Evolutionary conservation across 2,113 vertebrate species (phyloP).

Genomic region (Zootoca vivipara): DNA sequence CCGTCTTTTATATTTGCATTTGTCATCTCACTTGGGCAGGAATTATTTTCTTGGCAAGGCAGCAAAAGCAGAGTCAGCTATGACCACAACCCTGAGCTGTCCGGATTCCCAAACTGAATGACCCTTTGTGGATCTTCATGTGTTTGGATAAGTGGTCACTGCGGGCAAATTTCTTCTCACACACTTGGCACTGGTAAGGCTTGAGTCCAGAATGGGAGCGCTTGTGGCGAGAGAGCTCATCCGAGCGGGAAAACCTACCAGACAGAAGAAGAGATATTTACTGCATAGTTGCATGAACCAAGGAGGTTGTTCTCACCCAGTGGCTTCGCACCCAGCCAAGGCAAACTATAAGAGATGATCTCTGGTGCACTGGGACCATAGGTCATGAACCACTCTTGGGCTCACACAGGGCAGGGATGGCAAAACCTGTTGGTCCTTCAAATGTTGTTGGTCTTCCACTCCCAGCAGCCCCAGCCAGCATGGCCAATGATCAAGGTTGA

Average conservation of each 20-base stretch:
- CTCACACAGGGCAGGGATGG: not conserved
- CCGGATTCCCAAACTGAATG: conserved; percentile 74
- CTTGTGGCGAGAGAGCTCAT: conserved; percentile 87
- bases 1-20: rapidly evolving
- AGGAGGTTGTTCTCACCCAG: not conserved
- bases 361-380: not conserved
- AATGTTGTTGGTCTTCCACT: not conserved
- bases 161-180: conserved; percentile 87
- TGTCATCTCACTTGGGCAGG: not conserved
- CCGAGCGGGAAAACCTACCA: conserved; percentile 85
- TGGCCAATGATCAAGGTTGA: not conserved
- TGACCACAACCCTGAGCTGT: conserved; percentile 61
- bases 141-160: conserved; percentile 90
- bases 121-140: conserved; percentile 84
- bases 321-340: not conserved
- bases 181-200: conserved; percentile 84
- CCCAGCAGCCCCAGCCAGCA: not conserved
- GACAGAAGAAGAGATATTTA: not conserved
- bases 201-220: conserved; percentile 90
- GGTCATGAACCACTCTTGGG: not conserved
- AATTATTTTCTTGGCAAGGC: not conserved
- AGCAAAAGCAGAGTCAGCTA: conserved; percentile 56
- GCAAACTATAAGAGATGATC: not conserved
- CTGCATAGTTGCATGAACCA: not conserved
- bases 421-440: not conserved